Base-by-base conservation (phyloP, 2,797 vertebrate species). In the Esox masquinongy region DNA sequence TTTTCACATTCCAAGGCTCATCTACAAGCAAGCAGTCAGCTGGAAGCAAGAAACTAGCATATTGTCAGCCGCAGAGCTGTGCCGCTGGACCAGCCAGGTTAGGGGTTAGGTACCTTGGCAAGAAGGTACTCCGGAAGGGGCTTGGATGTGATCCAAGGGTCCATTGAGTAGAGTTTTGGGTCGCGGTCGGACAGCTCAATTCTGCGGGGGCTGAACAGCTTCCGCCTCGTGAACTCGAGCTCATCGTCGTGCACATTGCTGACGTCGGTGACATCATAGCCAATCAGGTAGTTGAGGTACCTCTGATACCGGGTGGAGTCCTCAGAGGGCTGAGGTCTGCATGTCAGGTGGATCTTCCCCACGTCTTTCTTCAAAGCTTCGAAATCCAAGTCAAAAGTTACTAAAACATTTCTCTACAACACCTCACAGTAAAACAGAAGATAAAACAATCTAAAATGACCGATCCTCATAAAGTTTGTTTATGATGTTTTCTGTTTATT, bases 241-340 rank as follows among this genome's bases (percentile, higher is more conserved):
- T 99, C 98, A 0, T 99, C 97, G 1, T 99, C 98, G 0, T 99
- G 97, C 31, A 99, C 97, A 0, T 99, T 99, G 89, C 96, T 99
- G 59, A 99, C 94, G 1, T 99, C 97, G 0, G 97, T 99, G 74
- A 99, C 98, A 9, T 99, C 98, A 0, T 99, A 99, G 80, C 96
- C 98, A 0, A 99, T 98, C 61, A 99, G 92, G 83, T 95, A 86
- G 12, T 97, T 99, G 29, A 99, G 94, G 75, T 96, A 96, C 1
- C 70, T 92, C 92, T 99, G 98, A 88, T 98, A 98, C 73, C 94
- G 94, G 80, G 92, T 76, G 0, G 96, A 96, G 81, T 95, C 95
- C 8, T 95, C 95, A 0, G 94, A 90, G 1, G 94, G 94, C 5
- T 93, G 91, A 0, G 91, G 93, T 31, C 95, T 95, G 77, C 94